Conservation (phyloP, 2,797 vertebrate species). For the Pseudopleuronectes americanus region DNA sequence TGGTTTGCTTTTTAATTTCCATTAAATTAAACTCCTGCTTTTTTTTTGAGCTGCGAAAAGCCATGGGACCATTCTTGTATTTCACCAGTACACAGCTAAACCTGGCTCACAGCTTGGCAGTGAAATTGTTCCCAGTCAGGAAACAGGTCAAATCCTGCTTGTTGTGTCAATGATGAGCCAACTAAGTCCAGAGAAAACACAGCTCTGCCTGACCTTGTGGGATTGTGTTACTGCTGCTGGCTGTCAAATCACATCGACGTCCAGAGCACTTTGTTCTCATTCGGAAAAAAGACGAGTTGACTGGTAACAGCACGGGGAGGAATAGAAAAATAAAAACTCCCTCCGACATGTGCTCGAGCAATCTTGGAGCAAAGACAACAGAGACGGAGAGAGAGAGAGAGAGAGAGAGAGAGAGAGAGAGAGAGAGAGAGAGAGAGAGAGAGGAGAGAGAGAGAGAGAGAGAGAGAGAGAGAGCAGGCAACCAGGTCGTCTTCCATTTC, state of each 20-base stretch:
- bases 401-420: neutral
- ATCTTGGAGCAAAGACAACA: constrained; percentile 54
- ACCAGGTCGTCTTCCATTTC: constrained; percentile 44
- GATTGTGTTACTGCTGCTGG: constrained; percentile 45
- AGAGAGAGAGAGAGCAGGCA: constrained; percentile 26
- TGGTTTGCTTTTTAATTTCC: neutral
- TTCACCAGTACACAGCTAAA: constrained; percentile 18
- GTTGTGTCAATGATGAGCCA: constrained; percentile 42
- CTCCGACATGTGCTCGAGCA: constrained; percentile 72
- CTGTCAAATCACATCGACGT: constrained; percentile 58
- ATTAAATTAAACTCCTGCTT: neutral
- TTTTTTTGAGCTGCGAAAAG: neutral
- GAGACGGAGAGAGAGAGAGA: constrained; percentile 19
- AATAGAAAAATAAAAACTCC: constrained; percentile 61
- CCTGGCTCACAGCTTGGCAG: constrained; percentile 46
- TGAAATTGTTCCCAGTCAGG: constrained; percentile 11
- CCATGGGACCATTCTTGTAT: constrained; percentile 3
- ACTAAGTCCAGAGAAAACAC: constrained; percentile 52
- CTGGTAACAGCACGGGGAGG: constrained; percentile 54
- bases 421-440: constrained; percentile 5
- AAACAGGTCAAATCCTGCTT: constrained; percentile 28
- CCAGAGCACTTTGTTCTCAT: constrained; percentile 57
- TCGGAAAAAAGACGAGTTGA: constrained; percentile 44
- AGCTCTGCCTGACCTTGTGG: constrained; percentile 49
- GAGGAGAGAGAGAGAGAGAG: neutral